These are phyloP conservation scores for Dioctria rufipes DNA, from an alignment of 2,888 invertebrate species.

Conservation along the genomic window DNA sequence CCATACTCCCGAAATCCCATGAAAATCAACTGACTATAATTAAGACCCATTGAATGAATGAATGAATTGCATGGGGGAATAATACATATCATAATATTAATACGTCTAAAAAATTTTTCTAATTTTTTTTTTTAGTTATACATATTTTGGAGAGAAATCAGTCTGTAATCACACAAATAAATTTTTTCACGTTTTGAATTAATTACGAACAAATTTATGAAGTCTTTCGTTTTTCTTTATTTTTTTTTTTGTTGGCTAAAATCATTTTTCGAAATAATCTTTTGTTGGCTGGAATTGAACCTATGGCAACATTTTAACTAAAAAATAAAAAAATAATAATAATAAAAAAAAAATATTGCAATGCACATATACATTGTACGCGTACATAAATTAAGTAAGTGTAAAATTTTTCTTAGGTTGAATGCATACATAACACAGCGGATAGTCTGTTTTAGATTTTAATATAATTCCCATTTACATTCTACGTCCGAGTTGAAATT, in stretches of 20 bases:
- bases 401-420: no score
- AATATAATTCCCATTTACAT: no score
- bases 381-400: no score
- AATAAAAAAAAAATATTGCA: no score
- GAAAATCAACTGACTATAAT: no score
- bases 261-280: constrained; percentile 3
- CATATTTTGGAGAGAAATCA: constrained; percentile 40
- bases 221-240: constrained; percentile 13
- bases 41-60: no score
- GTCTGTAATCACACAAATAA: constrained; percentile 44
- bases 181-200: constrained; percentile 7
- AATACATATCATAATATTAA: not conserved
- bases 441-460: no score
- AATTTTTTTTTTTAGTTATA: constrained; percentile 2
- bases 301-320: constrained; percentile 34
- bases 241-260: constrained; percentile 13
- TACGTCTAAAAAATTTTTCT: constrained; percentile 39
- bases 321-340: not conserved
- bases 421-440: no score
- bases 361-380: no score
- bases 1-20: no score
- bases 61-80: not conserved
- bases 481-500: no score
- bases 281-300: constrained; percentile 27
- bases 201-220: constrained; percentile 28